Base-by-base conservation (phyloP, 2,888 invertebrate genomes). In the Agriopis leucophaearia region DNA sequence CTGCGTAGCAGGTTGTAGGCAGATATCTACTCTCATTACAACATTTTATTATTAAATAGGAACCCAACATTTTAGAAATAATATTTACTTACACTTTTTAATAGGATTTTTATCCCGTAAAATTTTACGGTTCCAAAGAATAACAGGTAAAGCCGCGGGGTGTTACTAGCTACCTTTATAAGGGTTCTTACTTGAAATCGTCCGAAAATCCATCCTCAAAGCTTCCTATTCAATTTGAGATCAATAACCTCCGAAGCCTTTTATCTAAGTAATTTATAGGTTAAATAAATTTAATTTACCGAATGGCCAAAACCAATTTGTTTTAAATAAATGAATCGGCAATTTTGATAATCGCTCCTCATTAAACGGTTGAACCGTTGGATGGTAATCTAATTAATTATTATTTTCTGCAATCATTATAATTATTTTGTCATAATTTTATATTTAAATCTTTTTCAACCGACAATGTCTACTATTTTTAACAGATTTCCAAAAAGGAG, bases 231-330 rank as follows among this genome's bases (percentile, higher is more conserved):
- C 36, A 16, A 42, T 10, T 13, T 10, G n/a, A 16, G 36, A 52
- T 51, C 38, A 16, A 52, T 36, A 51, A 13, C 45, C 16, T n/a
- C 27, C 8, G 9, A 59, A 40, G 12, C 51, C 60, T 51, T 59
- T 60, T 60, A 42, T 60, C 60, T 60, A 51, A 51, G 51, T 60
- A 51, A 60, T 60, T 60, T 60, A 60, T 60, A n/a, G 51, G 60
- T 51, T 2, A n/a, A 60, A 60, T 60, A 51, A 60, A 60, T 60
- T 51, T 51, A 51, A 40, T 51, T 51, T 12, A 60, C 15, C 44
- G 60, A 51, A 51, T 51, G 51, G 48, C 51, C 60, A 42, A 44
- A 52, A n/a, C 55, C 62, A 62, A 62, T 62, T 62, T 62, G 55
- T 62, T 47, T 55, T 50, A 60, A 54, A 62, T 42, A 60, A 60